A percentile compares a stretch with the other conserved stretches of the same genome.
These are phyloP conservation scores for Clostera curtula DNA, from an alignment of 2,888 invertebrate genomes.

Conservation along the genomic window DNA sequence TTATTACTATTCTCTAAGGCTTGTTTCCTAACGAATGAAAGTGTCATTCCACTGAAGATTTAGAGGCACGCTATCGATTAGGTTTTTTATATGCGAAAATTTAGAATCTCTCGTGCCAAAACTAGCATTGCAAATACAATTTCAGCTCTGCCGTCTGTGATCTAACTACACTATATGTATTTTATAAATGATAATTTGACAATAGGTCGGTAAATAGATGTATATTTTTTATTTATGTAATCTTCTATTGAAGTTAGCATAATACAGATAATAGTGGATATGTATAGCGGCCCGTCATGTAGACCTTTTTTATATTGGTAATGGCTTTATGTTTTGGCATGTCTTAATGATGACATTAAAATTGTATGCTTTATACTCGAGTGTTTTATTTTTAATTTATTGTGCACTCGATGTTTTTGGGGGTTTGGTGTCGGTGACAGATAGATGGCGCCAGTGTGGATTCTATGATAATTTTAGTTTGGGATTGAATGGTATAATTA, in stretches of 20 bases:
- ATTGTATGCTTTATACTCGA: conserved; percentile 65
- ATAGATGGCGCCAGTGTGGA: no score
- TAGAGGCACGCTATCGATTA: no score
- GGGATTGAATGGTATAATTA: no score
- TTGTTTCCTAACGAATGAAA: conserved; percentile 39
- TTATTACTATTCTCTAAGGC: conserved; percentile 64
- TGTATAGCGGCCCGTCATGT: conserved; percentile 47
- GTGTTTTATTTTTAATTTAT: conserved; percentile 65
- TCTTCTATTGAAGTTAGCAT: conserved; percentile 63
- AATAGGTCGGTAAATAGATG: conserved; percentile 47
- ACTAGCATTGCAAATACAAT: conserved; percentile 47
- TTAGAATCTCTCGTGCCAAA: conserved; percentile 68
- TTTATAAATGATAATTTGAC: conserved; percentile 41
- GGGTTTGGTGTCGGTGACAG: no score
- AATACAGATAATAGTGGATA: conserved; percentile 32
- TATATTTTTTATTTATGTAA: conserved; percentile 65
- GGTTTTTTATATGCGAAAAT: no score
- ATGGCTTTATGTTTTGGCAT: conserved; percentile 67
- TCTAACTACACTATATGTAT: conserved; percentile 48
- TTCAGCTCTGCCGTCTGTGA: conserved; percentile 52
- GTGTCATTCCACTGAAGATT: conserved; percentile 49
- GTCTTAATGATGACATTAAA: conserved; percentile 68
- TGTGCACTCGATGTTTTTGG: no score
- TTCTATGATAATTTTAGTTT: no score
- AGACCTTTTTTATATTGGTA: conserved; percentile 44